Base-by-base conservation (phyloP, 2,113 vertebrate genomes). In the Carassius carassius region DNA sequence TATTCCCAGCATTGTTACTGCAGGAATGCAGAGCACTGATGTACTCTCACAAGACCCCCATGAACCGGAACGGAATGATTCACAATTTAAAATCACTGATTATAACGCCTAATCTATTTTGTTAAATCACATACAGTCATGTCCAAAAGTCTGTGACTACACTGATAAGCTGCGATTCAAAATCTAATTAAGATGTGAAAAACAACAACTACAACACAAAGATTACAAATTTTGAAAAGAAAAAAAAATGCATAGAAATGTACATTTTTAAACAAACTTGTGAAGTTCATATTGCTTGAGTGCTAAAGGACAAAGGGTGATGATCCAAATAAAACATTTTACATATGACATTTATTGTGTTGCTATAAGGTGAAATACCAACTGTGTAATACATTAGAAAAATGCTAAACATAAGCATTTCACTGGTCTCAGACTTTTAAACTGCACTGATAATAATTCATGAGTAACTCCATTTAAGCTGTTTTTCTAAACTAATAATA, bases 1-100 rank as follows among this genome's bases (percentile, higher is more conserved):
- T 76, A 56, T 86, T 82, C 14, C 3, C 25, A 84, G 35, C 49
- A 81, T 44, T 77, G 13, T 25, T n/a, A 78, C 32, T 83, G 32
- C 63, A 85, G 19, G 72, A 81, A 81, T 76, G 70, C 49, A 78
- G 21, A 17, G 76, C 25, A 54, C 21, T 51, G 21, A 25, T 51
- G 79, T n/a, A 35, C 2, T 12, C 16, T 54, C 3, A 23, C 29
- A 69, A 77, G 56, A 76, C n/a, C 16, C 32, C 12, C 25, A 21
- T 70, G 32, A 78, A 78, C n/a, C 32, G n/a, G 62, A 23, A 78
- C 60, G 5, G 12, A 37, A 78, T 62, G 2, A 78, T 41, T 78
- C 56, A 78, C 12, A 78, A n/a, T 78, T 16, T 41, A 56, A 72
- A 69, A n/a, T 78, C 13, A 78, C 56, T 78, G 56, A 23, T 78